These are phyloP conservation scores for Melierax canorus DNA, from an alignment of 2,113 vertebrate genomes.

Conservation along the genomic window DNA sequence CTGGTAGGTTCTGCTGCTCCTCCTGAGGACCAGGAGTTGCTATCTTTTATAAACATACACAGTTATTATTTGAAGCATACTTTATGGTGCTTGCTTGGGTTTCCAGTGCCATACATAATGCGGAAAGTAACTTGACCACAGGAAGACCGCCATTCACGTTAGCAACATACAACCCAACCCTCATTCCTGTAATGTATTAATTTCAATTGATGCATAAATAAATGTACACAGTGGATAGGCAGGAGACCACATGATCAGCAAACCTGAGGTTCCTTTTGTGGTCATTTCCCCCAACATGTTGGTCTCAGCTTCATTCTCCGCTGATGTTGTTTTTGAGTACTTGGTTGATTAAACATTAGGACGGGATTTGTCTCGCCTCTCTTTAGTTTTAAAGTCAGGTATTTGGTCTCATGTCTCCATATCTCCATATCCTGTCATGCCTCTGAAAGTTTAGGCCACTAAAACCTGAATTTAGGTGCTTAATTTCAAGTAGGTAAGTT, in stretches of 20 bases:
- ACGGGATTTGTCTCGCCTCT: not conserved
- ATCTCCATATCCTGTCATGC: not conserved
- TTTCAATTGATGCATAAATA: not conserved
- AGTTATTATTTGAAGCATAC: not conserved
- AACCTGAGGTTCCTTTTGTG: not conserved
- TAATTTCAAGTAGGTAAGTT: not conserved
- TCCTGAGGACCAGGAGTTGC: not conserved
- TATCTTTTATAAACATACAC: too few species aligned
- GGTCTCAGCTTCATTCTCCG: not conserved
- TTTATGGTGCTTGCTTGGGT: not conserved
- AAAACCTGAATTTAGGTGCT: not conserved
- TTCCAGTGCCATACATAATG: not conserved
- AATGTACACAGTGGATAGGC: not conserved
- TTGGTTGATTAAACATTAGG: not conserved
- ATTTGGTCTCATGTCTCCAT: not conserved
- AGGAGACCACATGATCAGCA: rapidly evolving
- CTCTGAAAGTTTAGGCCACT: not conserved
- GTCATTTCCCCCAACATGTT: rapidly evolving
- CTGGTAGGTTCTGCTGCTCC: not conserved
- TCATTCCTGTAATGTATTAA: too few species aligned
- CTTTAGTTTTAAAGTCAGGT: not conserved
- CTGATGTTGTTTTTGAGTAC: not conserved
- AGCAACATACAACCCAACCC: not conserved
- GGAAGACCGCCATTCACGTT: not conserved
- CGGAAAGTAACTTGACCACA: not conserved